These are phyloP conservation scores for Laticauda laticaudata DNA, from an alignment of 2,113 vertebrate genomes.

Conservation along the genomic window DNA sequence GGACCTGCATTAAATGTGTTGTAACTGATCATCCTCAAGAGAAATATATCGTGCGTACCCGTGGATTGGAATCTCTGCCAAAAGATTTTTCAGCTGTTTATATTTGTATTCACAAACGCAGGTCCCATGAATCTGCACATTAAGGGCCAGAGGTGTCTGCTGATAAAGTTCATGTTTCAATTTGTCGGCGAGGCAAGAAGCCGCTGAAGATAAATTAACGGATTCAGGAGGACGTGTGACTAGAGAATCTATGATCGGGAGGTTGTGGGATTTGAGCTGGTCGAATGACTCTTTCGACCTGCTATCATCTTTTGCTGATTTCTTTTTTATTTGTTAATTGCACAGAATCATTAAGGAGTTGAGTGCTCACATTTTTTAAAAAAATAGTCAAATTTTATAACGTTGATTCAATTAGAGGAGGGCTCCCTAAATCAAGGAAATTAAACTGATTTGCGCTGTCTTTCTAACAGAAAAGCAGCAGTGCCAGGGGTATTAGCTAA, in stretches of 20 bases:
- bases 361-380: background rate
- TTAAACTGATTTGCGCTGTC: background rate
- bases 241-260: background rate
- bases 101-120: background rate
- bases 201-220: background rate
- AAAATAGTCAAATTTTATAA: background rate
- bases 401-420: background rate
- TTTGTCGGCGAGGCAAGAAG: background rate
- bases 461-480: background rate
- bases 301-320: background rate
- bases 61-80: background rate
- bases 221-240: too few species aligned
- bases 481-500: background rate
- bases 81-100: background rate
- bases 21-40: background rate
- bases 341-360: background rate
- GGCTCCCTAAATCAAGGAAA: background rate
- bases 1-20: too few species aligned
- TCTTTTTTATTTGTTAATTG: background rate
- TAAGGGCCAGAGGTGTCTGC: background rate
- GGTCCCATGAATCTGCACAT: background rate
- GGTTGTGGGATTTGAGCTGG: background rate
- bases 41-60: background rate
- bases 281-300: background rate
- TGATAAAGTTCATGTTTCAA: background rate